These are phyloP conservation scores for Caenorhabditis tropicalis DNA, from an alignment of 1,140 invertebrate species.

Conservation along the genomic window DNA sequence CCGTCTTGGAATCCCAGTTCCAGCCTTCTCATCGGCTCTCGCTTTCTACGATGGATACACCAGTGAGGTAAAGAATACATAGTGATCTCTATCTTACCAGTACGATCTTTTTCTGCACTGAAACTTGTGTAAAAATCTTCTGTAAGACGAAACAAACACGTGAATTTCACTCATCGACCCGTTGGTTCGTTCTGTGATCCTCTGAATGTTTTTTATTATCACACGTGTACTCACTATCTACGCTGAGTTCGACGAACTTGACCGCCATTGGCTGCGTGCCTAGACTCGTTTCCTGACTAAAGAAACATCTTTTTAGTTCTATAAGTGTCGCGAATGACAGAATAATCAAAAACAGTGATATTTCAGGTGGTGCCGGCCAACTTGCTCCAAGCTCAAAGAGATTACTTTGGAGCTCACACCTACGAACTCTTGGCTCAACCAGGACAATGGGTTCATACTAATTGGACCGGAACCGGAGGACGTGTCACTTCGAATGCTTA, in stretches of 20 bases:
- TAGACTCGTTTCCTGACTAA: background rate
- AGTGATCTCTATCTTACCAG: background rate
- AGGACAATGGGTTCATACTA: conserved; percentile 91
- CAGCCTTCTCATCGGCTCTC: conserved; percentile 88
- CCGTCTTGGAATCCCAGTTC: conserved; percentile 85
- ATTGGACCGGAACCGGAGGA: conserved; percentile 98
- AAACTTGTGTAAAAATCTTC: background rate
- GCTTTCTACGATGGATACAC: conserved; percentile 97
- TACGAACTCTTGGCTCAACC: conserved; percentile 88
- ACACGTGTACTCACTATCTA: background rate
- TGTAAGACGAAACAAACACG: background rate
- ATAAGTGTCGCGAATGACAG: background rate
- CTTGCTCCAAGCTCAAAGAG: conserved; percentile 91
- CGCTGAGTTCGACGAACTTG: background rate
- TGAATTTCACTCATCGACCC: background rate
- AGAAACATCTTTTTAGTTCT: background rate
- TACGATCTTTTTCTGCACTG: background rate
- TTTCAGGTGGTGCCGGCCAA: conserved; percentile 81
- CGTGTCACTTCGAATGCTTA: conserved; percentile 95
- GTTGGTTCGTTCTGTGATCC: background rate
- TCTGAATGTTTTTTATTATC: background rate
- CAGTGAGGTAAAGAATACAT: conserved; percentile 73
- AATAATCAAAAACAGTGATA: background rate
- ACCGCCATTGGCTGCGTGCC: background rate
- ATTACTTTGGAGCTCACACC: conserved; percentile 99